phyloP scores from a whole-genome alignment of 2,113 vertebrate species.

The Colossoma macropomum region DNA sequence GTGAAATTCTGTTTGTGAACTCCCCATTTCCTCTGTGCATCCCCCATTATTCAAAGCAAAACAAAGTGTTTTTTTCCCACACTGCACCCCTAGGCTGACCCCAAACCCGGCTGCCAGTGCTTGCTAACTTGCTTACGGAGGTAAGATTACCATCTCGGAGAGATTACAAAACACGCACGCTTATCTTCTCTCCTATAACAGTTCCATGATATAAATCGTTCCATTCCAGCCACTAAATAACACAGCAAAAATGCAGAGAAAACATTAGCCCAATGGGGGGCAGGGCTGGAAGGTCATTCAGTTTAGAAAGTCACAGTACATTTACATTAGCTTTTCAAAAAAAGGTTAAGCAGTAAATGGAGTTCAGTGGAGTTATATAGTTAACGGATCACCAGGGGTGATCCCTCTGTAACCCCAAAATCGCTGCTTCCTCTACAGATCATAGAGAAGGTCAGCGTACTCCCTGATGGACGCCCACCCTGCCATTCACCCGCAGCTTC shows the following conservation, averaged over 20 bases:
- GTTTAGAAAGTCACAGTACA: constrained; percentile 7
- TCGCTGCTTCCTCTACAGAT: constrained; percentile 38
- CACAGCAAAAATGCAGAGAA: background rate
- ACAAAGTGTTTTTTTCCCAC: constrained; percentile 68
- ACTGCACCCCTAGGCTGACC: constrained; percentile 42
- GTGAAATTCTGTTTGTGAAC: constrained; percentile 66
- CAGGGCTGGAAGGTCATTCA: background rate
- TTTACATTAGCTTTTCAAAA: background rate
- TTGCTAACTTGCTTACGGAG: constrained; percentile 36
- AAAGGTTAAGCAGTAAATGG: too few species aligned
- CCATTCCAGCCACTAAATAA: constrained; percentile 42
- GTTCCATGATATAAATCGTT: constrained; percentile 44
- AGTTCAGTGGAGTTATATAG: background rate
- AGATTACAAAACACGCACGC: constrained; percentile 26
- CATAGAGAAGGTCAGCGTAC: constrained; percentile 47
- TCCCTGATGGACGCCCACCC: constrained; percentile 39
- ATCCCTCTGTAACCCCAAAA: constrained; percentile 35
- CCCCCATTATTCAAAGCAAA: constrained; percentile 64
- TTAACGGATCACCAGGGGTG: background rate
- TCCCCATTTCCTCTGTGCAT: constrained; percentile 72
- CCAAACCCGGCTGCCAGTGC: constrained; percentile 30
- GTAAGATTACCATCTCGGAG: constrained; percentile 39
- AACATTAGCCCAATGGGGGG: background rate
- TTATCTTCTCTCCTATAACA: constrained; percentile 22
- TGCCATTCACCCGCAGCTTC: constrained; percentile 53